Conservation (phyloP, 2,888 invertebrate species). For the Campoletis raptor region DNA sequence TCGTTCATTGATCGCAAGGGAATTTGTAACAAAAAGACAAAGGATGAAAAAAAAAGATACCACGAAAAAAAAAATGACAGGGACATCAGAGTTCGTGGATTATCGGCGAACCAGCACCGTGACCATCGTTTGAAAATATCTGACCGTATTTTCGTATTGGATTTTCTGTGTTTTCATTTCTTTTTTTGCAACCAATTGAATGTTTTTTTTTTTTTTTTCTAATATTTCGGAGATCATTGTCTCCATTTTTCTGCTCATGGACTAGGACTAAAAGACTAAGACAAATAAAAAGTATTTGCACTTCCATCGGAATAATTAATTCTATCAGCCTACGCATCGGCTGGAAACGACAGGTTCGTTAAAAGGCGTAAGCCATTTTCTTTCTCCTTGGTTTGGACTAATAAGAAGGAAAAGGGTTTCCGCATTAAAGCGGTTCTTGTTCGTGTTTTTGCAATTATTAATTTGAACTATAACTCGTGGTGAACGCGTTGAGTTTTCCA, state of each 20-base stretch:
- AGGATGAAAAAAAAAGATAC: background rate
- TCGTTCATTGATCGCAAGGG: slow-evolving; percentile 49
- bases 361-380: background rate
- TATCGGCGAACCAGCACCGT: slow-evolving; percentile 22
- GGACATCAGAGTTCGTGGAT: slow-evolving; percentile 26
- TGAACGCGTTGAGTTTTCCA: background rate
- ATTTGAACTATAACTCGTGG: slow-evolving; percentile 18
- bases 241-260: background rate
- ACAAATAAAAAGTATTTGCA: background rate
- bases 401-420: background rate
- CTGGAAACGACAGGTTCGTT: slow-evolving; percentile 9
- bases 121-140: background rate
- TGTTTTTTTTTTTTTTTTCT: background rate
- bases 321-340: background rate
- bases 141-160: background rate
- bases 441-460: slow-evolving; percentile 19
- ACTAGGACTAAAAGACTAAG: background rate
- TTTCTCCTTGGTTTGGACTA: background rate
- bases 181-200: background rate
- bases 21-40: slow-evolving; percentile 53
- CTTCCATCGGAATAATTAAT: slow-evolving; percentile 14
- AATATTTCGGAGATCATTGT: background rate
- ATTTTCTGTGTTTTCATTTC: background rate
- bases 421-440: background rate
- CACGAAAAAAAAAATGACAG: slow-evolving; percentile 11